A percentile compares a stretch with the other conserved stretches of the same genome.
Conservation (phyloP, 35 echinoderm and acorn worm species). For the Patiria miniata region DNA sequence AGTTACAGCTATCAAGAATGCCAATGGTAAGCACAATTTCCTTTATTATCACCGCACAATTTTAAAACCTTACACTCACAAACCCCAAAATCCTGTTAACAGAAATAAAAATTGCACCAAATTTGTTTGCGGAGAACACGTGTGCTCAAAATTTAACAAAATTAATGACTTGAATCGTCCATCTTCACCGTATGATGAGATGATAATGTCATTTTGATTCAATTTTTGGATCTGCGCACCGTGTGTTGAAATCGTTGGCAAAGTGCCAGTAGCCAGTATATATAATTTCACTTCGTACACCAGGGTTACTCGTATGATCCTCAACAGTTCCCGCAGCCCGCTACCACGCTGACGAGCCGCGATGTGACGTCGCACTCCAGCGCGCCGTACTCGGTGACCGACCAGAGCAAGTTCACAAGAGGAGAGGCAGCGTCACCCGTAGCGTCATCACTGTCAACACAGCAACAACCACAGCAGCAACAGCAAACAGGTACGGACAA, state of each 20-base stretch:
- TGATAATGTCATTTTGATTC: too few relatives aligned
- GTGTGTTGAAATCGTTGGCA: not conserved
- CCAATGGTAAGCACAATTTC: constrained; percentile 61
- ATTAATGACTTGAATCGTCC: too few relatives aligned
- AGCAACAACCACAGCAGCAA: constrained; percentile 72
- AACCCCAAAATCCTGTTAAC: too few relatives aligned
- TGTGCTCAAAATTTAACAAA: too few relatives aligned
- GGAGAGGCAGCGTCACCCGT: constrained; percentile 93
- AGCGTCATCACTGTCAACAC: constrained; percentile 70
- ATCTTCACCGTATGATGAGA: too few relatives aligned
- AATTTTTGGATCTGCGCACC: too few relatives aligned
- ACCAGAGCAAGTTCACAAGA: constrained; percentile 87
- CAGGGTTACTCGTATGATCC: constrained; percentile 49
- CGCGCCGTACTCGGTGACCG: constrained; percentile 83
- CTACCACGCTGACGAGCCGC: constrained; percentile 78
- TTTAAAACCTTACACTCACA: too few relatives aligned
- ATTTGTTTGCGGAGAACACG: too few relatives aligned
- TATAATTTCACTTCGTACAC: constrained; percentile 24
- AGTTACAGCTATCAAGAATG: constrained; percentile 78
- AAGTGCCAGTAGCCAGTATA: constrained; percentile 7
- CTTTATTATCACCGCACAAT: too few relatives aligned
- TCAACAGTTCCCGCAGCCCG: constrained; percentile 89
- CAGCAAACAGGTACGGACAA: not conserved
- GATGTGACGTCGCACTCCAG: constrained; percentile 68
- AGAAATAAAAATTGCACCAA: too few relatives aligned